phyloP scores from a whole-genome alignment of 1,140 invertebrate genomes.

The Drosophila melanica region DNA sequence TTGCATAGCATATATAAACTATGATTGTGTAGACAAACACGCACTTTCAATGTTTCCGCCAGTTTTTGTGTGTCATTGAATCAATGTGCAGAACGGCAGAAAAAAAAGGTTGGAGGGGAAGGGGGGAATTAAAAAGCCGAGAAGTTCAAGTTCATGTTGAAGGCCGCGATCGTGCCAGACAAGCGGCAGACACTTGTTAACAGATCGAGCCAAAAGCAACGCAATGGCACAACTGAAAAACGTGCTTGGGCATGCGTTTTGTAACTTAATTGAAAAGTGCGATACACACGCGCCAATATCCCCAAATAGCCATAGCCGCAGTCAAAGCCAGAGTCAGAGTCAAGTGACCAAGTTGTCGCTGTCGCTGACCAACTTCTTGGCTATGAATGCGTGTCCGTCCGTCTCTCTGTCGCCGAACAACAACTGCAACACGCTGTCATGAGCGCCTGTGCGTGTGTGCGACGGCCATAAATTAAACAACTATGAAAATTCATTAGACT shows the following conservation, averaged over 20 bases:
- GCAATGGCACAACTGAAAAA: conserved; percentile 39
- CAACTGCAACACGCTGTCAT: neutral
- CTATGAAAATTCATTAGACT: conserved; percentile 59
- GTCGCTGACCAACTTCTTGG: conserved; percentile 47
- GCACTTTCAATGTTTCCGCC: conserved; percentile 39
- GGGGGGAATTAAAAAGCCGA: conserved; percentile 31
- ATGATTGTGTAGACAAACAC: conserved; percentile 17
- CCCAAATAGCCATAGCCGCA: conserved; percentile 28
- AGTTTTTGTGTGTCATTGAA: neutral
- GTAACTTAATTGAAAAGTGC: conserved; percentile 80
- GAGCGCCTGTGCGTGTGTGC: conserved; percentile 43
- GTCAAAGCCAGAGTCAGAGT: conserved; percentile 56
- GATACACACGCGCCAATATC: conserved; percentile 75
- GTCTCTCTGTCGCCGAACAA: neutral
- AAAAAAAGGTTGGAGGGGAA: conserved; percentile 26
- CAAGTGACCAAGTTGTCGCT: conserved; percentile 49
- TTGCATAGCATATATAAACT: conserved; percentile 6
- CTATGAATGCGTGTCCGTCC: conserved; percentile 22
- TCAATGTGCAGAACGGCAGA: conserved; percentile 38
- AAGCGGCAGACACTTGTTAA: conserved; percentile 47
- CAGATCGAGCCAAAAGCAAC: conserved; percentile 54
- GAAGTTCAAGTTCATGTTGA: conserved; percentile 75
- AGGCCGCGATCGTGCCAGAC: conserved; percentile 56
- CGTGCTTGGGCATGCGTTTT: conserved; percentile 78
- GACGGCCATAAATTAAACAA: conserved; percentile 43